These are phyloP conservation scores for Cetoscarus ocellatus DNA, from an alignment of 2,797 vertebrate genomes.

Conservation along the genomic window DNA sequence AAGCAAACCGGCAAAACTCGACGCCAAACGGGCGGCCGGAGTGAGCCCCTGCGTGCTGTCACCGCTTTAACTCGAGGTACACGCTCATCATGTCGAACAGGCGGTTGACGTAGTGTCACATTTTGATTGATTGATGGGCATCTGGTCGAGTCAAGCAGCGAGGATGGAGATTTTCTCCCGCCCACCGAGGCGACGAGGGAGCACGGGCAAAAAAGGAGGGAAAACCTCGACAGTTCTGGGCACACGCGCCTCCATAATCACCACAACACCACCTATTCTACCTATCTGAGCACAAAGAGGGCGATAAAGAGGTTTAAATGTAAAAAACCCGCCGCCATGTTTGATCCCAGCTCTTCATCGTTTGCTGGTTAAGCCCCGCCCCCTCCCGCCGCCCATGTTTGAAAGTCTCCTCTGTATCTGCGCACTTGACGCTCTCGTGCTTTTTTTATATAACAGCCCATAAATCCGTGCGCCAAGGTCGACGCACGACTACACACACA, in stretches of 20 bases:
- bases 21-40: neutral
- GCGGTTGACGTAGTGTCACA: conserved; percentile 49
- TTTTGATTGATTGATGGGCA: conserved; percentile 71
- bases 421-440: conserved; percentile 56
- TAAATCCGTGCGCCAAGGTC: conserved; percentile 56
- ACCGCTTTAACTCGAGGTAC: conserved; percentile 28
- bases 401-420: conserved; percentile 54
- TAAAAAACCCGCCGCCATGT: conserved; percentile 43
- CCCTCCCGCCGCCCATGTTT: conserved; percentile 58
- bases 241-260: neutral
- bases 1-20: conserved; percentile 26
- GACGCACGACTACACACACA: conserved; percentile 31
- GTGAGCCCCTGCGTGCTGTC: too few relatives aligned
- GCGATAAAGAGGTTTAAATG: conserved; percentile 2
- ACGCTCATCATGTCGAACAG: conserved; percentile 1
- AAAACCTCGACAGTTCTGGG: neutral
- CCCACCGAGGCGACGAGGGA: conserved; percentile 46
- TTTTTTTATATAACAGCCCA: conserved; percentile 40
- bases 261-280: neutral
- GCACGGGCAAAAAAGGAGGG: too few relatives aligned
- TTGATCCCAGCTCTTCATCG: neutral
- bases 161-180: conserved; percentile 37
- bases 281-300: neutral
- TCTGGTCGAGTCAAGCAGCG: conserved; percentile 52
- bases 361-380: neutral